These are phyloP conservation scores for Halictus ligatus DNA, from an alignment of 2,888 invertebrate genomes.

Conservation along the genomic window DNA sequence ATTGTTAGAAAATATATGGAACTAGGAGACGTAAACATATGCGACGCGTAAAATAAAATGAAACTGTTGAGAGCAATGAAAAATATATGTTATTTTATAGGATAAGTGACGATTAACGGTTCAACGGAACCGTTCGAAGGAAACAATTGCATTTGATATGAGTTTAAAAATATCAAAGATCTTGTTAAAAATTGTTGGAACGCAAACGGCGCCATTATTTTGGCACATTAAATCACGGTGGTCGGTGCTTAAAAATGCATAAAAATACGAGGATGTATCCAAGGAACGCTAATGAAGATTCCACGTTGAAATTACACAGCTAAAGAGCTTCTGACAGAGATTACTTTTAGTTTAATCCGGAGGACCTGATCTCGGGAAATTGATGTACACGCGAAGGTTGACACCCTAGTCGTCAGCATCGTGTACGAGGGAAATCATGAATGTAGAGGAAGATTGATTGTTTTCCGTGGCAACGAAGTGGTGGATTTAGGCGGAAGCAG, in stretches of 20 bases:
- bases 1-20: neutral
- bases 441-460: conserved; percentile 44
- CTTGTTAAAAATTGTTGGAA: neutral
- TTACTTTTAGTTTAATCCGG: neutral
- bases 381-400: neutral
- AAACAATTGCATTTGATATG: too few relatives aligned
- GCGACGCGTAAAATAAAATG: neutral
- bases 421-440: conserved; percentile 17
- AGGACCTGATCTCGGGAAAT: neutral
- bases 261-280: neutral
- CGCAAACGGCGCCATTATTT: too few relatives aligned
- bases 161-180: too few relatives aligned
- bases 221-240: too few relatives aligned
- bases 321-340: too few relatives aligned
- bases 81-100: neutral
- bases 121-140: too few relatives aligned
- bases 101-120: too few relatives aligned
- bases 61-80: neutral
- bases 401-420: neutral
- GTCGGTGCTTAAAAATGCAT: neutral
- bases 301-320: neutral
- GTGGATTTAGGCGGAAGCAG: conserved; percentile 29
- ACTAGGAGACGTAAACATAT: too few relatives aligned
- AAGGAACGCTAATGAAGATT: neutral
- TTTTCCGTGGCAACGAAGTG: conserved; percentile 35